These are phyloP conservation scores for Centropristis striata DNA, from an alignment of 2,113 vertebrate species.

Conservation along the genomic window DNA sequence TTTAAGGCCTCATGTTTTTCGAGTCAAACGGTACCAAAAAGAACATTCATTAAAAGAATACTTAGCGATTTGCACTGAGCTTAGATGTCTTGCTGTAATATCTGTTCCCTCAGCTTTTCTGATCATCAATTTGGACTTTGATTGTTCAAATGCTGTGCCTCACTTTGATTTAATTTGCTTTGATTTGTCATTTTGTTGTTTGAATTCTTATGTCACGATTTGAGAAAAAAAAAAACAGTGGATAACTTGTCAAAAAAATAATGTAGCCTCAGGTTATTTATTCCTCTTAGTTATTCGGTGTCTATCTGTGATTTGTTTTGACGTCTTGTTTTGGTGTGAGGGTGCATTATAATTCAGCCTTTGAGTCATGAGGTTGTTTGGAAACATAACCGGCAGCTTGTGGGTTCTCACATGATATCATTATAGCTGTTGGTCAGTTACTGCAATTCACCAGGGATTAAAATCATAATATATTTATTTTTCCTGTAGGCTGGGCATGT, in stretches of 20 bases:
- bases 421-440: slow-evolving; percentile 3
- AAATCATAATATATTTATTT: slow-evolving; percentile 2
- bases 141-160: slow-evolving; percentile 7
- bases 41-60: slow-evolving; percentile 6
- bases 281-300: slow-evolving; percentile 5
- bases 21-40: slow-evolving; percentile 21
- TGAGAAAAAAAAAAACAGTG: background rate
- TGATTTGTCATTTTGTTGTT: background rate
- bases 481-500: background rate
- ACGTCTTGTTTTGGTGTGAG: slow-evolving; percentile 3
- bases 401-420: slow-evolving; percentile 16
- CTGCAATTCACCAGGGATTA: background rate
- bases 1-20: slow-evolving; percentile 31
- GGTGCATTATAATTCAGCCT: slow-evolving; percentile 29
- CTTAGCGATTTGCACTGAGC: background rate
- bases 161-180: background rate
- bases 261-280: slow-evolving; percentile 8
- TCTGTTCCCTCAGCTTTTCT: slow-evolving; percentile 14
- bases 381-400: slow-evolving; percentile 17
- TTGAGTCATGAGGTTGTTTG: slow-evolving; percentile 21
- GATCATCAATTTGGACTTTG: slow-evolving; percentile 17
- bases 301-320: slow-evolving; percentile 25
- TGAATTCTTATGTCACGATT: background rate
- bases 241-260: background rate
- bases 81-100: background rate